These are phyloP conservation scores for Antigone vipio DNA, from an alignment of 2,113 vertebrate species.

Conservation along the genomic window DNA sequence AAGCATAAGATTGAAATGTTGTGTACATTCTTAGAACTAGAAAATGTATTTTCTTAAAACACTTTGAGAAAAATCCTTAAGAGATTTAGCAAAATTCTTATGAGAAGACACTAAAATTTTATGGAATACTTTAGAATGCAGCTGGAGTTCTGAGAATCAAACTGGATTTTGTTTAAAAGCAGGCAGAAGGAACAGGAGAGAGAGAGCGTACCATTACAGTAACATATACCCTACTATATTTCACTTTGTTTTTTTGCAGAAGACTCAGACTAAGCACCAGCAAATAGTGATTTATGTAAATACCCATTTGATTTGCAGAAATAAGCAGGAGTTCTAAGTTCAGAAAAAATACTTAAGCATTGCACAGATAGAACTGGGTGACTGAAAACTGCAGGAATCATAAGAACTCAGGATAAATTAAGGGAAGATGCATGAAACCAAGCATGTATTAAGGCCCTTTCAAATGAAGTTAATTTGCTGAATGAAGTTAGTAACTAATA, in stretches of 20 bases:
- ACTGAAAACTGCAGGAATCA: neutral
- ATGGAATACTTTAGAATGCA: neutral
- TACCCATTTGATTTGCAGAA: neutral
- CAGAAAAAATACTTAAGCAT: neutral
- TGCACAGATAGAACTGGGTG: neutral
- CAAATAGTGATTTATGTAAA: neutral
- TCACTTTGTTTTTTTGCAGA: neutral
- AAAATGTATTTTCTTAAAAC: neutral
- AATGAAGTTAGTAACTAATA: neutral
- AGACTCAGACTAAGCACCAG: neutral
- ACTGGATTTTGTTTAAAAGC: neutral
- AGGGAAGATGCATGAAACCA: neutral
- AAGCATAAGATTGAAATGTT: neutral
- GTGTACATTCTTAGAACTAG: neutral
- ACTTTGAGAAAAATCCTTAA: neutral
- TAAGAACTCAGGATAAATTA: neutral
- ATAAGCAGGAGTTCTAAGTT: neutral
- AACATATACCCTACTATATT: neutral
- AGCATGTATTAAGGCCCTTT: neutral
- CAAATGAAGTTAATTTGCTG: neutral
- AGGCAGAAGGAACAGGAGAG: neutral
- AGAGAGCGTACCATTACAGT: neutral
- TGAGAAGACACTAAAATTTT: neutral
- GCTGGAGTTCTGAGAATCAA: neutral
- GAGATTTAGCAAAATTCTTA: neutral